These are phyloP conservation scores for Arion vulgaris DNA, from an alignment of 1,140 invertebrate genomes.

Conservation along the genomic window DNA sequence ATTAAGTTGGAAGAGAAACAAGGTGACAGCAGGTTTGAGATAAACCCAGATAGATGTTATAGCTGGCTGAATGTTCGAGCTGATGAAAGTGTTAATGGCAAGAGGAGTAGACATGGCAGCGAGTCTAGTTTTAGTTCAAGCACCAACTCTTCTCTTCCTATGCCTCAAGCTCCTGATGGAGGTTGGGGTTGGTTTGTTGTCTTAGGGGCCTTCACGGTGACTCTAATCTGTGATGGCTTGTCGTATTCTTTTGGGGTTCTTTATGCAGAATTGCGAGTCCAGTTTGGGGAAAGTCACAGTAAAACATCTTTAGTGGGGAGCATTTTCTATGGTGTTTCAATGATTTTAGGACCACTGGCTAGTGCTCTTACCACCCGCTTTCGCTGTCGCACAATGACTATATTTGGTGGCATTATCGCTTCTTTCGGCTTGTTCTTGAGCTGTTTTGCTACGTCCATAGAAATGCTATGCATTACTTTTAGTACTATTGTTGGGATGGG, in stretches of 20 bases:
- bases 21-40: not conserved
- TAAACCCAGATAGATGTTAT: slow-evolving; percentile 25
- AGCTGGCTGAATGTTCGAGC: slow-evolving; percentile 10
- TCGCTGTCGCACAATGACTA: slow-evolving; percentile 87
- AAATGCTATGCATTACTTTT: slow-evolving; percentile 85
- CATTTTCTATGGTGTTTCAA: slow-evolving; percentile 63
- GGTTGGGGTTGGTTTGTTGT: slow-evolving; percentile 87
- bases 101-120: slow-evolving; percentile 26
- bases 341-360: slow-evolving; percentile 88
- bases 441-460: slow-evolving; percentile 74
- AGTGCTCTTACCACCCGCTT: slow-evolving; percentile 88
- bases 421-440: slow-evolving; percentile 87
- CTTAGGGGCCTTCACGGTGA: slow-evolving; percentile 88
- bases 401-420: slow-evolving; percentile 81
- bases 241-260: slow-evolving; percentile 73
- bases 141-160: slow-evolving; percentile 41
- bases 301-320: slow-evolving; percentile 85
- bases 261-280: slow-evolving; percentile 81
- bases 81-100: not conserved
- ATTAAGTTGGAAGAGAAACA: not conserved
- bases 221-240: slow-evolving; percentile 90
- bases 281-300: slow-evolving; percentile 89
- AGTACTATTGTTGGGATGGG: slow-evolving; percentile 89
- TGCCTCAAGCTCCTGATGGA: slow-evolving; percentile 83
- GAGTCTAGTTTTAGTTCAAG: not conserved